A percentile compares a stretch with the other conserved stretches of the same genome.
These are phyloP conservation scores for Xenops minutus DNA, from an alignment of 2,797 vertebrate genomes.

Conservation along the genomic window DNA sequence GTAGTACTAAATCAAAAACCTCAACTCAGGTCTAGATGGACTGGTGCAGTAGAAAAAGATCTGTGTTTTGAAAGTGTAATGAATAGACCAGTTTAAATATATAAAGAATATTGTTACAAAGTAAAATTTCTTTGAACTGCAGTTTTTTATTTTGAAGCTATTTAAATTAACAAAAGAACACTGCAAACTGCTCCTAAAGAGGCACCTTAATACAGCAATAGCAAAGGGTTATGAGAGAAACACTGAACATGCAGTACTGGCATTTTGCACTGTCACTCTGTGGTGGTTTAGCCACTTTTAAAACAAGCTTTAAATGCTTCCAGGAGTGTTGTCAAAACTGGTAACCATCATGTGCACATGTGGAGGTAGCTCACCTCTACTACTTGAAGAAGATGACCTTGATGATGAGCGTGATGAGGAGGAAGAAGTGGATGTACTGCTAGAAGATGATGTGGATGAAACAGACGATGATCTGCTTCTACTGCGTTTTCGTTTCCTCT, in stretches of 20 bases:
- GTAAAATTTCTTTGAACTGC: background rate
- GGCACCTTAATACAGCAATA: background rate
- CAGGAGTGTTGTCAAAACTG: background rate
- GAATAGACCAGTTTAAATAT: background rate
- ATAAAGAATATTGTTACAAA: background rate
- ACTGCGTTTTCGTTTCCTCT: constrained; percentile 84
- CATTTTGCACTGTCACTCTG: background rate
- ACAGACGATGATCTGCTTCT: constrained; percentile 84
- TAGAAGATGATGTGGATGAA: constrained; percentile 75
- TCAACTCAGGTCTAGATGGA: background rate
- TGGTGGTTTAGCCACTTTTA: background rate
- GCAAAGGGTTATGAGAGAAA: background rate
- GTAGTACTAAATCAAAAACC: background rate
- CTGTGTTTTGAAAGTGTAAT: background rate
- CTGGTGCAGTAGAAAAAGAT: fast-evolving
- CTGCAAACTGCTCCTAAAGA: background rate
- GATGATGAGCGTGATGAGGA: constrained; percentile 75
- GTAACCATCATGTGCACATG: fast-evolving
- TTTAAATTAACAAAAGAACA: background rate
- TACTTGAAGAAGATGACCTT: constrained; percentile 77
- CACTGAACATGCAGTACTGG: fast-evolving
- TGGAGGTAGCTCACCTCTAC: constrained; percentile 70
- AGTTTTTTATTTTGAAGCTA: background rate
- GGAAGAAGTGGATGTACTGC: constrained; percentile 67
- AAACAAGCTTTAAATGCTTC: background rate